Evolutionary conservation across 2,888 invertebrate species (phyloP).

Genomic region (Cerastoderma edule): DNA sequence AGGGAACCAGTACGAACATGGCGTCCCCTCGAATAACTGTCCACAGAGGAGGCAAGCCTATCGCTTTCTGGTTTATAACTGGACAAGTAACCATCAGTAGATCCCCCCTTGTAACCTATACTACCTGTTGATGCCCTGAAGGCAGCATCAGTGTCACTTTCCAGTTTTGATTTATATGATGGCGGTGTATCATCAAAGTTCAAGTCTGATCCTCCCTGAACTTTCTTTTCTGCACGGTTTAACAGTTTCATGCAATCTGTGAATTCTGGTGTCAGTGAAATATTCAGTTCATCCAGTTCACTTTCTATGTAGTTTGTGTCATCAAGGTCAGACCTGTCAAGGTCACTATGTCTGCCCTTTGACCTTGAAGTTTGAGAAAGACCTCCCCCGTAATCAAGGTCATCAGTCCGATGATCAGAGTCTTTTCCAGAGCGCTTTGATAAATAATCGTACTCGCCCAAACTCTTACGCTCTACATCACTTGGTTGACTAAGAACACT

Average conservation of each 20-base stretch:
- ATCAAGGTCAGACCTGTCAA: conserved; percentile 61
- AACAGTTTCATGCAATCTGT: conserved; percentile 81
- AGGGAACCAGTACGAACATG: conserved; percentile 57
- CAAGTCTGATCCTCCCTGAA: conserved; percentile 53
- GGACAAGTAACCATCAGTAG: conserved; percentile 35
- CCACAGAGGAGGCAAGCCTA: conserved; percentile 48
- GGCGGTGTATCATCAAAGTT: conserved; percentile 28
- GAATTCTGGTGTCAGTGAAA: conserved; percentile 80
- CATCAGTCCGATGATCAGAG: conserved; percentile 40
- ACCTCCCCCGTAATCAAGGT: conserved; percentile 40
- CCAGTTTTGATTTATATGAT: conserved; percentile 29
- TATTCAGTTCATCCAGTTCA: conserved; percentile 74
- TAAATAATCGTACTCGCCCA: conserved; percentile 44
- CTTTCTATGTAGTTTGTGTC: conserved; percentile 71
- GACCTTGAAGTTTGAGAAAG: conserved; percentile 44
- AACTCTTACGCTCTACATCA: conserved; percentile 49
- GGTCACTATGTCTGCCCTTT: conserved; percentile 34
- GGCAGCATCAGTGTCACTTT: conserved; percentile 41
- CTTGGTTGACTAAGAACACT: conserved; percentile 68
- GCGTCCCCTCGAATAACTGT: conserved; percentile 51
- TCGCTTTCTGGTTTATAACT: conserved; percentile 44
- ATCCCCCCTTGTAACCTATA: conserved; percentile 30
- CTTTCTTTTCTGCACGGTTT: conserved; percentile 80
- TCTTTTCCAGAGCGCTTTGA: conserved; percentile 35
- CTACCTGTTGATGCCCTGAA: conserved; percentile 58